A percentile compares a stretch with the other conserved stretches of the same genome.
Evolutionary conservation across 2,888 invertebrate genomes (phyloP).

Genomic region (Erebia ligea): DNA sequence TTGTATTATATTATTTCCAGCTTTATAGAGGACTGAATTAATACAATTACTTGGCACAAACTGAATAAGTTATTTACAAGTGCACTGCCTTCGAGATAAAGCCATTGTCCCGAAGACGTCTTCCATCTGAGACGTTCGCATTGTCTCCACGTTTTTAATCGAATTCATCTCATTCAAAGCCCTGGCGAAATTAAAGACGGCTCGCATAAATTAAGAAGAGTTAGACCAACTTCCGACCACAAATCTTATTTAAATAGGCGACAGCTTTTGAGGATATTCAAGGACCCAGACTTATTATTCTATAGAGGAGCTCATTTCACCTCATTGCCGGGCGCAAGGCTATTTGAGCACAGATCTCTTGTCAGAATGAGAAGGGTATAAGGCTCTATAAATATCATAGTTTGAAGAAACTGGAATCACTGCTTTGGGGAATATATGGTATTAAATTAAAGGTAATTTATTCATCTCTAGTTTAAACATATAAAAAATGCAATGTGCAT

Average conservation of each 20-base stretch:
- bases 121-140: conserved; percentile 51
- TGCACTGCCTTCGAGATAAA: conserved; percentile 46
- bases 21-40: background rate
- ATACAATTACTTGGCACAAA: conserved; percentile 9
- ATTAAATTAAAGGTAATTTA: too few species aligned
- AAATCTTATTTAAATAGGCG: conserved; percentile 67
- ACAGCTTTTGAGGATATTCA: conserved; percentile 31
- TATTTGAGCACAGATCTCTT: too few species aligned
- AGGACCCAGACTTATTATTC: conserved; percentile 20
- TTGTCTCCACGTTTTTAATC: conserved; percentile 71
- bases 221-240: conserved; percentile 65
- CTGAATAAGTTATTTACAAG: conserved; percentile 23
- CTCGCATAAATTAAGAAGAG: conserved; percentile 75
- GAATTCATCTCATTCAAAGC: conserved; percentile 59
- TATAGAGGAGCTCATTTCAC: background rate
- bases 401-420: too few species aligned
- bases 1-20: too few species aligned
- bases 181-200: conserved; percentile 68
- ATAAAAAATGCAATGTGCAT: too few species aligned
- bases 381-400: too few species aligned
- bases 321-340: too few species aligned
- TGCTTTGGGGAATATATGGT: too few species aligned
- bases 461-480: too few species aligned
- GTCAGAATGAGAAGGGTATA: too few species aligned
- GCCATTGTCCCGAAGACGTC: conserved; percentile 54